phyloP scores from a whole-genome alignment of 2,888 invertebrate genomes.

The Lasioglossum morio region DNA sequence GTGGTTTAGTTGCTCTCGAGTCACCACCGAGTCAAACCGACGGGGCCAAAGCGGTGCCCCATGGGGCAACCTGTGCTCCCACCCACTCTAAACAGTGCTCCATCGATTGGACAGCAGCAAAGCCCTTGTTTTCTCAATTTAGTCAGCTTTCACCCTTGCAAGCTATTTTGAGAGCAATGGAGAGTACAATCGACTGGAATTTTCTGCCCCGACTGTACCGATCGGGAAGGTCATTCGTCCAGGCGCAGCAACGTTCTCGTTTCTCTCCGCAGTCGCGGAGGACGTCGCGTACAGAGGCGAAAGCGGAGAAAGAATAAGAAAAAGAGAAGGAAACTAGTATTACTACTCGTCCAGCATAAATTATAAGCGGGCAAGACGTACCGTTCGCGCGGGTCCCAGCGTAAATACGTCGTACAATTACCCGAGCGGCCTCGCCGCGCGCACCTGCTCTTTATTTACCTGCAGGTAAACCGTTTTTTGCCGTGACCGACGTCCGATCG shows the following conservation, averaged over 20 bases:
- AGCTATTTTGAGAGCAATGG: neutral
- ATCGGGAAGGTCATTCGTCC: neutral
- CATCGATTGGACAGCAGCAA: neutral
- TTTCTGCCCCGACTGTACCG: neutral
- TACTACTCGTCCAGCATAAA: slow-evolving; percentile 32
- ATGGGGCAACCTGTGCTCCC: neutral
- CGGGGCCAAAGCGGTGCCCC: neutral
- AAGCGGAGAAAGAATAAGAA: neutral
- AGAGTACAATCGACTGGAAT: neutral
- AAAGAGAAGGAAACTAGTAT: neutral
- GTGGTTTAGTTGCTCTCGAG: neutral
- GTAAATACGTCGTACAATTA: slow-evolving; percentile 65
- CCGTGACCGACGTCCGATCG: slow-evolving; percentile 54
- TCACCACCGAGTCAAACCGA: neutral
- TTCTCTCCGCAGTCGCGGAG: neutral
- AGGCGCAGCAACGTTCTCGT: neutral
- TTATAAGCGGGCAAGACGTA: slow-evolving; percentile 53
- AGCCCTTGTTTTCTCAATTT: neutral
- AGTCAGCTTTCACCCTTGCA: neutral
- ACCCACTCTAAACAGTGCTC: neutral
- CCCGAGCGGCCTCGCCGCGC: slow-evolving; percentile 27
- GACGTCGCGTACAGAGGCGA: neutral
- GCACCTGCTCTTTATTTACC: slow-evolving; percentile 69
- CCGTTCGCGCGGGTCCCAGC: slow-evolving; percentile 54
- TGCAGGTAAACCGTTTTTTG: slow-evolving; percentile 46